A percentile compares a stretch with the other conserved stretches of the same genome.
phyloP scores from a whole-genome alignment of 2,797 vertebrate species.

The Huso huso region DNA sequence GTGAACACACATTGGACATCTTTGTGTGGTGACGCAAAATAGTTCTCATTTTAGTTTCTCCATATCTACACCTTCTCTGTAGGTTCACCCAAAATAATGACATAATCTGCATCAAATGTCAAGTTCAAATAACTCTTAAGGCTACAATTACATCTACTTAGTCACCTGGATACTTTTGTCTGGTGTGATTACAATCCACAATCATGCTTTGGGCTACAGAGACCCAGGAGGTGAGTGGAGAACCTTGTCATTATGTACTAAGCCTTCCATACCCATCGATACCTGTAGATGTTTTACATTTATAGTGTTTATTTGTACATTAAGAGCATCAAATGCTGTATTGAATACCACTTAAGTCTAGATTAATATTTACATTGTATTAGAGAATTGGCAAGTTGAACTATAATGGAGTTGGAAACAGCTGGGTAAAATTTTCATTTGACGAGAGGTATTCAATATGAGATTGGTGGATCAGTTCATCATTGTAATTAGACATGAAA shows the following conservation, averaged over 20 bases:
- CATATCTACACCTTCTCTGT: no score
- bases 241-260: not conserved
- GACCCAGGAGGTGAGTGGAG: not conserved
- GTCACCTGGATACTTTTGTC: not conserved
- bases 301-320: not conserved
- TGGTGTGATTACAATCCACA: not conserved
- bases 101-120: not conserved
- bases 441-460: no score
- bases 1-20: no score
- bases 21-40: no score
- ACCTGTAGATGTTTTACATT: not conserved
- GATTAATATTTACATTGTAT: not conserved
- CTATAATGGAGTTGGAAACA: no score
- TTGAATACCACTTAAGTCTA: not conserved
- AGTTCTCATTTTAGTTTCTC: no score
- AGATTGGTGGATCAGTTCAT: no score
- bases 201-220: not conserved
- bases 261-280: not conserved
- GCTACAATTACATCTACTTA: conserved; percentile 1
- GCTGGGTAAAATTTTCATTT: no score
- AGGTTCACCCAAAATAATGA: not conserved
- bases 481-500: no score
- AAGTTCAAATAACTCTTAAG: not conserved
- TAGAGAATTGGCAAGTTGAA: not conserved
- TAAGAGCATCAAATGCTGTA: not conserved